These are phyloP conservation scores for Ramphastos sulfuratus DNA, from an alignment of 2,113 vertebrate genomes.

Conservation along the genomic window DNA sequence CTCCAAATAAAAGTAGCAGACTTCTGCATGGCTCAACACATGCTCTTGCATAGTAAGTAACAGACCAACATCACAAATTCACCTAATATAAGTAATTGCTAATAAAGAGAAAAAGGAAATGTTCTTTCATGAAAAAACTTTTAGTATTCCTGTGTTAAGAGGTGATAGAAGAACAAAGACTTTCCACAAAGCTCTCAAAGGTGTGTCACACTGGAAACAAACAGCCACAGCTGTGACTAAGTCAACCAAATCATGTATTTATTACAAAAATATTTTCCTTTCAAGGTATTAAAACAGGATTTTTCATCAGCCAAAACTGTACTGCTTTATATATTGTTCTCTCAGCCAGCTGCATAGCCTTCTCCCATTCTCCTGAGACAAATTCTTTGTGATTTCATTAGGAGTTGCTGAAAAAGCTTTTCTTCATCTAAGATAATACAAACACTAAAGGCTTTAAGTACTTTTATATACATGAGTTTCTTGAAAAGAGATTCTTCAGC, in stretches of 20 bases:
- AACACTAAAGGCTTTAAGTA: neutral
- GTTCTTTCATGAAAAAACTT: neutral
- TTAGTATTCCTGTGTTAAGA: neutral
- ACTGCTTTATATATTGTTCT: neutral
- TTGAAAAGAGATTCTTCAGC: neutral
- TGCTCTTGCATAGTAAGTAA: neutral
- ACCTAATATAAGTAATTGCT: neutral
- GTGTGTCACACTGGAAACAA: neutral
- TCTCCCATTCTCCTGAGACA: neutral
- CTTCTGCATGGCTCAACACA: neutral
- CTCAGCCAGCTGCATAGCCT: neutral
- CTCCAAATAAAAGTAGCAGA: neutral
- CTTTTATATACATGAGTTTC: neutral
- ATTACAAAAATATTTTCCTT: neutral
- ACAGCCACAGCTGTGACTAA: neutral
- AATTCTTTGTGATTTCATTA: neutral
- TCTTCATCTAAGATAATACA: neutral
- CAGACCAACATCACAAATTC: neutral
- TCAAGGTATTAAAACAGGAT: neutral
- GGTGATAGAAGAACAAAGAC: neutral
- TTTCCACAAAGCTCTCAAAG: neutral
- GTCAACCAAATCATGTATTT: neutral
- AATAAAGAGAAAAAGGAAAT: neutral
- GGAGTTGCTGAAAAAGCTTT: neutral
- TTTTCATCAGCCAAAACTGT: neutral